A percentile compares a stretch with the other conserved stretches of the same genome.
Conservation (phyloP, 2,113 vertebrate genomes). For the Entelurus aequoreus region DNA sequence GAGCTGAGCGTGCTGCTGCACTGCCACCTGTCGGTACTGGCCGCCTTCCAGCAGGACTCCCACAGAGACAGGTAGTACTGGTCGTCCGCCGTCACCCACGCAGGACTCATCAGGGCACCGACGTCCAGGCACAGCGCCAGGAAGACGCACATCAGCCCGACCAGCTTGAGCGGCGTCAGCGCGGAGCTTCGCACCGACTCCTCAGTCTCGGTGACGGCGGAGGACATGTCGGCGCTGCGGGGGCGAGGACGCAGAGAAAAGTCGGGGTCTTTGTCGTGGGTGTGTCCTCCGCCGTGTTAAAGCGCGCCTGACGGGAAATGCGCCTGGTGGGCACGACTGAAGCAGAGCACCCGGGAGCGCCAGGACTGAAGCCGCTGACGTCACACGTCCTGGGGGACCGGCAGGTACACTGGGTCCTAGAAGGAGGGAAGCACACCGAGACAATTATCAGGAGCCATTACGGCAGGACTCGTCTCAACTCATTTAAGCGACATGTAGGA, state of each 20-base stretch:
- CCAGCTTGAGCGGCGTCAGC: conserved; percentile 91
- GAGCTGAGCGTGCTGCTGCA: conserved; percentile 88
- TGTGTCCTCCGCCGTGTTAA: conserved; percentile 19
- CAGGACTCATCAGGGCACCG: conserved; percentile 92
- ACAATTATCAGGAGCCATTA: not conserved
- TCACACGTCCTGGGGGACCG: conserved; percentile 36
- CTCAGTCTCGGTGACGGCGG: conserved; percentile 84
- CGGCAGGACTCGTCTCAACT: no score
- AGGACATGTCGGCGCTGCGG: conserved; percentile 75
- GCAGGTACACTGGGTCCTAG: conserved; percentile 55
- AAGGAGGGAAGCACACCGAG: conserved; percentile 7
- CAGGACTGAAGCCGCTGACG: conserved; percentile 41
- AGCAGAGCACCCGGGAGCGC: conserved; percentile 38
- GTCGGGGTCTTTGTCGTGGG: not conserved
- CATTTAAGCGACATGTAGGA: no score
- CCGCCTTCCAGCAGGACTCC: conserved; percentile 90
- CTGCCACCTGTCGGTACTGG: conserved; percentile 81
- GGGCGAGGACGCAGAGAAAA: not conserved
- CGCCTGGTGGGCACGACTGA: conserved; percentile 35
- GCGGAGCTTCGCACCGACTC: conserved; percentile 86
- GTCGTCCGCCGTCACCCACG: conserved; percentile 95
- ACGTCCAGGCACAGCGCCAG: conserved; percentile 91
- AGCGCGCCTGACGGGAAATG: conserved; percentile 41
- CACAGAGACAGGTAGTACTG: conserved; percentile 95
- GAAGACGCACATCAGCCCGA: conserved; percentile 93